phyloP scores from a whole-genome alignment of 2,113 vertebrate species.

The Brachypodius melanocephalos region DNA sequence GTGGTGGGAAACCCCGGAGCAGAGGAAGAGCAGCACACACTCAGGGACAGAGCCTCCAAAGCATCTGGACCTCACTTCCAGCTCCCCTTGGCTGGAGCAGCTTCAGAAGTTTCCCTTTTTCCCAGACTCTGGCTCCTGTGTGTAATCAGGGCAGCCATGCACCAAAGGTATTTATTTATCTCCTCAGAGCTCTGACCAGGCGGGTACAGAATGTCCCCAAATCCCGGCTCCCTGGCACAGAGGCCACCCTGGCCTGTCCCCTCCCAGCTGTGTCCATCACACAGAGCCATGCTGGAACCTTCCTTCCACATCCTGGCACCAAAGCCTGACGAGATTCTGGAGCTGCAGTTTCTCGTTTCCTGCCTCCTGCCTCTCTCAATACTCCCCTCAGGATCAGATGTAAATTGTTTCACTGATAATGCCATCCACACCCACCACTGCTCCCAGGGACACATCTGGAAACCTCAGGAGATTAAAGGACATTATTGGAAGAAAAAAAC shows the following conservation, averaged over 20 bases:
- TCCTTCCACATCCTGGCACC: not conserved
- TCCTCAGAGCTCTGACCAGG: not conserved
- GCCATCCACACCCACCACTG: not conserved
- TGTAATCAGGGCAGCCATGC: not conserved
- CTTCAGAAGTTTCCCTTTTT: not conserved
- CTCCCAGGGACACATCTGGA: not conserved
- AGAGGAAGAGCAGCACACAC: not conserved
- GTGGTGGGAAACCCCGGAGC: not conserved
- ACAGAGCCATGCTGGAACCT: not conserved
- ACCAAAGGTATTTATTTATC: not conserved
- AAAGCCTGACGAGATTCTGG: not conserved
- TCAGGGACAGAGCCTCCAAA: not conserved
- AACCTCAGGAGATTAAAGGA: not conserved
- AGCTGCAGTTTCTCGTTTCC: not conserved
- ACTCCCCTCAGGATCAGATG: not conserved
- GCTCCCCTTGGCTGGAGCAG: not conserved
- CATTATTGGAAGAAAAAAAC: not conserved
- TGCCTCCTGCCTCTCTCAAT: not conserved
- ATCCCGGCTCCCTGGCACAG: not conserved
- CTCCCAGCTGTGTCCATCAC: not conserved
- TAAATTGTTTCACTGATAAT: not conserved
- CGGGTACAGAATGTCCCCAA: not conserved
- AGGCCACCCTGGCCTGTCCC: not conserved
- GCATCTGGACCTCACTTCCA: not conserved
- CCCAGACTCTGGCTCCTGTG: not conserved